phyloP scores from a whole-genome alignment of 1,140 invertebrate species.

The Ditylenchus dipsaci region DNA sequence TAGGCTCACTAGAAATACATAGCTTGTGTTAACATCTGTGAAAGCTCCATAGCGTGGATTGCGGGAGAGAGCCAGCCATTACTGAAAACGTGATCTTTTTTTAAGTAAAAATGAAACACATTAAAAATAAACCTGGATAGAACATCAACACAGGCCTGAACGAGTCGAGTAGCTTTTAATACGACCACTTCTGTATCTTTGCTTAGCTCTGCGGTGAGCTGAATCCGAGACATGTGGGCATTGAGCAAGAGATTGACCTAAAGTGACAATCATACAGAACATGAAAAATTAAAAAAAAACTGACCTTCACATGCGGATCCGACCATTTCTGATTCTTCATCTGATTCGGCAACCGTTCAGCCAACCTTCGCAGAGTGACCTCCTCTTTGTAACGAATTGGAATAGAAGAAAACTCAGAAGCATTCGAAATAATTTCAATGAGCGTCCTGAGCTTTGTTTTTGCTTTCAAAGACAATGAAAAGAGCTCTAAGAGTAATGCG shows the following conservation, averaged over 20 bases:
- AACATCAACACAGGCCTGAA: slow-evolving; percentile 98
- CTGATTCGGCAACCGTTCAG: slow-evolving; percentile 75
- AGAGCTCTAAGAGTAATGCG: slow-evolving; percentile 71
- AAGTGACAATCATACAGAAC: neutral
- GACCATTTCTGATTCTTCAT: slow-evolving; percentile 73
- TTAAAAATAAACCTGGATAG: slow-evolving; percentile 61
- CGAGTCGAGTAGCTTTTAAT: slow-evolving; percentile 66
- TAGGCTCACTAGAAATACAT: slow-evolving; percentile 98
- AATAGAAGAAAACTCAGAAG: slow-evolving; percentile 90
- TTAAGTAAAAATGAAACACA: neutral
- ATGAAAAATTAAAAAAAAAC: slow-evolving; percentile 23
- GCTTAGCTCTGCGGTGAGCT: slow-evolving; percentile 88
- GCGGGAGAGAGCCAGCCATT: slow-evolving; percentile 96
- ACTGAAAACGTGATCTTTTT: slow-evolving; percentile 61
- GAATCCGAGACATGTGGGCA: slow-evolving; percentile 87
- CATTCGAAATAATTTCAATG: slow-evolving; percentile 93
- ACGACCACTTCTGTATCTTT: slow-evolving; percentile 79
- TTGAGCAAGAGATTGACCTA: slow-evolving; percentile 87
- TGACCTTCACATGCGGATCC: slow-evolving; percentile 85
- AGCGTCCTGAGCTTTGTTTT: slow-evolving; percentile 96
- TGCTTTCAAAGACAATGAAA: slow-evolving; percentile 87
- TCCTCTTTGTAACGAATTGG: slow-evolving; percentile 85
- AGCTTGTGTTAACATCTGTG: slow-evolving; percentile 98
- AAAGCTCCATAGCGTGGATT: slow-evolving; percentile 96
- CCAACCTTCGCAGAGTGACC: slow-evolving; percentile 68